A percentile compares a stretch with the other conserved stretches of the same genome.
Evolutionary conservation across 2,888 invertebrate genomes (phyloP).

Genomic region (Hermaeophaga mercurialis): DNA sequence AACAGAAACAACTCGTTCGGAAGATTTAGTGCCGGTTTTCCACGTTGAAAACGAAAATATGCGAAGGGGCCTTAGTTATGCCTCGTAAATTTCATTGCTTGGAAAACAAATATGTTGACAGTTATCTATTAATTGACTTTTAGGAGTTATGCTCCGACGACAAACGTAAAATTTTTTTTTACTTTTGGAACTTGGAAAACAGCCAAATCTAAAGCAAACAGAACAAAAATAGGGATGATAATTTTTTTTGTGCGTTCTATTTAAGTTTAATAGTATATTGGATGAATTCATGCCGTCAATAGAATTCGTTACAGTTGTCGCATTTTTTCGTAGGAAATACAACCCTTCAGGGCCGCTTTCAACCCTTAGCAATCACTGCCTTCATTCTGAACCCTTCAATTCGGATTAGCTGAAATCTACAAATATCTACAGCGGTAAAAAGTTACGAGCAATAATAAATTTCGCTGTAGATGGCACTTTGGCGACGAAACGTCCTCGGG

Average conservation of each 20-base stretch:
- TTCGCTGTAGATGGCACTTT: constrained; percentile 15
- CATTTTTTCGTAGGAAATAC: background rate
- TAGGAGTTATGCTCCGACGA: constrained; percentile 26
- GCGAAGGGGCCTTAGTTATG: constrained; percentile 3
- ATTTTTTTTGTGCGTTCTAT: too few species aligned
- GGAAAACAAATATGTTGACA: constrained; percentile 45
- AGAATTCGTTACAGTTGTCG: too few species aligned
- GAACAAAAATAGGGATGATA: background rate
- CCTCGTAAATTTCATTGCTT: constrained; percentile 38
- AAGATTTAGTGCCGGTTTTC: constrained; percentile 3
- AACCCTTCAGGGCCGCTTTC: background rate
- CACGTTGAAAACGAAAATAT: background rate
- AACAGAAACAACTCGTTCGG: background rate
- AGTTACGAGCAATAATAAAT: constrained; percentile 21
- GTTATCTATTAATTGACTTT: constrained; percentile 38
- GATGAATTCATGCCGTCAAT: too few species aligned
- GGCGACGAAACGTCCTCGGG: constrained; percentile 13
- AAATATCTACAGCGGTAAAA: constrained; percentile 12
- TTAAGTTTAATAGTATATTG: too few species aligned
- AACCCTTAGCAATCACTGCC: background rate
- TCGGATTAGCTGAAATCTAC: constrained; percentile 19
- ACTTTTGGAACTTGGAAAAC: background rate
- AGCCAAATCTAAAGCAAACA: constrained; percentile 7
- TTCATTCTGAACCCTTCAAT: constrained; percentile 15
- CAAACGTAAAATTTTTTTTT: background rate